Percentiles rank a stretch among this genome's conserved stretches.
Evolutionary conservation across 2,888 invertebrate species (phyloP).

Genomic region (Dryadula phaetusa): DNA sequence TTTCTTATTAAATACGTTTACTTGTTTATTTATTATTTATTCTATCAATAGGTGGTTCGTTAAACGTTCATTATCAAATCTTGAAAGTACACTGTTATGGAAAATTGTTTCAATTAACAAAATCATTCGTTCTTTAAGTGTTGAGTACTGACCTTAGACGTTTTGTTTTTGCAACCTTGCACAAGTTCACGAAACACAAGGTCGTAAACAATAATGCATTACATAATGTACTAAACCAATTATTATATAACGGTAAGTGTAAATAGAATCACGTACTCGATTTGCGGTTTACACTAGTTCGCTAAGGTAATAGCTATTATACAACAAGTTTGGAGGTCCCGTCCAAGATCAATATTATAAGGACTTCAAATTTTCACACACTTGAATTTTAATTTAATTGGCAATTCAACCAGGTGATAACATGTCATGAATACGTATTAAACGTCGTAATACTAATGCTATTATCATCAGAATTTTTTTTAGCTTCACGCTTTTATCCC

Average conservation of each 20-base stretch:
- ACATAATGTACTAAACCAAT: slow-evolving; percentile 22
- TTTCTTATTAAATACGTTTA: not conserved
- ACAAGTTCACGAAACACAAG: slow-evolving; percentile 36
- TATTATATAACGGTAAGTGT: slow-evolving; percentile 27
- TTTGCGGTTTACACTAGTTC: slow-evolving; percentile 2
- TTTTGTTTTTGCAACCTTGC: slow-evolving; percentile 29
- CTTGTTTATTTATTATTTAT: no score
- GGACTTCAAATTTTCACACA: not conserved
- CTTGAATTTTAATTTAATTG: not conserved
- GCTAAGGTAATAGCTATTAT: not conserved
- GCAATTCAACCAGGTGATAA: not conserved
- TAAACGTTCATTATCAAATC: not conserved
- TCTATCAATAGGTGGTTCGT: no score
- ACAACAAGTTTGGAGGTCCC: slow-evolving; percentile 11
- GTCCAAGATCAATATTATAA: slow-evolving; percentile 7
- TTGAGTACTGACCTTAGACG: slow-evolving; percentile 8
- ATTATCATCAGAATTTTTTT: no score
- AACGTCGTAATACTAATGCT: no score
- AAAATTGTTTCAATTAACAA: slow-evolving; percentile 1
- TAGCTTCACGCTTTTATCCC: no score
- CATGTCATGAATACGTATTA: no score
- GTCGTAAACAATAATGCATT: slow-evolving; percentile 30
- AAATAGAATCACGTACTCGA: slow-evolving; percentile 33
- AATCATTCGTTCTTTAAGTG: slow-evolving; percentile 1
- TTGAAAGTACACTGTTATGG: not conserved